Evolutionary conservation across 1,140 invertebrate species (phyloP), one percentile per base, ranked within the genome.

Genomic region (Pseudomyrmex flavicornis): DNA sequence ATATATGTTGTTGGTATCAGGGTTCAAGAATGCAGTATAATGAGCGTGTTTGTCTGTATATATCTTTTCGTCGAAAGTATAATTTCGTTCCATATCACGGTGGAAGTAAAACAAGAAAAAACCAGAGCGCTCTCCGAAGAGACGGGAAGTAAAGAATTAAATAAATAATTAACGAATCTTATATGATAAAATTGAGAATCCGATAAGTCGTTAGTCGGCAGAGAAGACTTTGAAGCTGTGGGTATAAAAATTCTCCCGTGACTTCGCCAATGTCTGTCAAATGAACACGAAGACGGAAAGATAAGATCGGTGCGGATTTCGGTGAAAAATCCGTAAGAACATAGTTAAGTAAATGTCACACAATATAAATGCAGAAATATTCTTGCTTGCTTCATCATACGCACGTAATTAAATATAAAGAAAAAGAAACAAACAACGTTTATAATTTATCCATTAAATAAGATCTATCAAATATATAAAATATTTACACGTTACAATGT

Each of bases 211-310:
- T 22, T 20, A 13, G 75, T 12, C 26, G 58, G 46, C 59, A 58
- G 26, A 26, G 13, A n/a, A 20, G 26, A 52, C 63, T 70, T 63
- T 22, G 59, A 76, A 46, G 75, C 50, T 46, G 44, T 46, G 3
- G 44, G n/a, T 17, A 44, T 69, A 68, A 83, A 84, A 20, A 79
- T 79, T 48, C 65, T 79, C 44, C 3, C 26, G 74, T 68, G 74
- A 66, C 26, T 66, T 9, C 26, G 44, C n/a, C 61, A 48, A 54
- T 12, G 46, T 65, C 61, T 66, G 54, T 66, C n/a, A 22, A 26
- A 52, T 76, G 74, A 8, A 66, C 61, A 66, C 26, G 61, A 5
- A 63, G 26, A 77, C 46, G 74, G 48, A 54, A 8, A 8, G n/a
- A 44, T n/a, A 13, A 20, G 20, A 77, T 77, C 48, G n/a, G 17